Base-by-base conservation (phyloP, 1,140 invertebrate genomes). In the Drepana arcuata region DNA sequence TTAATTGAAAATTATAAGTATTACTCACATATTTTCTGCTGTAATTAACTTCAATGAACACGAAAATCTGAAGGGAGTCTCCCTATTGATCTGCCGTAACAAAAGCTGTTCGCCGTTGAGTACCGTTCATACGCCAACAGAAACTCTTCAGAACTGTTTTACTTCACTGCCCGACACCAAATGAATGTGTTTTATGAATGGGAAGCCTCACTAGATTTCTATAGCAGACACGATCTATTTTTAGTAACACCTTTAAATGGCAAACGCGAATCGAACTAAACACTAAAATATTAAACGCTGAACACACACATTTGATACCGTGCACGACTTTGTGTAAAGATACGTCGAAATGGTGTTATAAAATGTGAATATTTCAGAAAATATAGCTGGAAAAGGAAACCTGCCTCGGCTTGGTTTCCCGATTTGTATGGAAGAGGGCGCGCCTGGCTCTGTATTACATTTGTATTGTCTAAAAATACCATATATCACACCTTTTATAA, bases 381-480 rank as follows among this genome's bases (percentile, higher is more conserved):
- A 71, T 67, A 65, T 51, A 58, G 59, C 56, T 43, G 56, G 54
- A 65, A 59, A 53, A 56, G 64, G 69, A 72, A 80, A 72, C 65
- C 74, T 73, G 68, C 57, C 60, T 48, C 55, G 55, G 61, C 57
- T 34, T 38, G 53, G 61, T 73, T 77, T 75, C 53, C 59, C 62
- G 51, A 68, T 70, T 77, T 75, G 71, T 69, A 72, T 75, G 74
- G 54, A 45, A 79, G 77, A 82, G 74, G 77, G 77, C 72, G 77
- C 77, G 62, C 48, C 65, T 48, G 61, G 70, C 57, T 56, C 62
- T 52, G 37, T 67, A 72, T 67, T 75, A 66, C 66, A 63, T 48
- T 60, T 55, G 65, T 69, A 77, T 71, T 57, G 68, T 75, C 78
- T 82, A 82, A 82, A 79, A 82, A 82, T 82, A 82, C 56, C 60